phyloP scores from a whole-genome alignment of 2,888 invertebrate genomes.

The Abrostola tripartita region DNA sequence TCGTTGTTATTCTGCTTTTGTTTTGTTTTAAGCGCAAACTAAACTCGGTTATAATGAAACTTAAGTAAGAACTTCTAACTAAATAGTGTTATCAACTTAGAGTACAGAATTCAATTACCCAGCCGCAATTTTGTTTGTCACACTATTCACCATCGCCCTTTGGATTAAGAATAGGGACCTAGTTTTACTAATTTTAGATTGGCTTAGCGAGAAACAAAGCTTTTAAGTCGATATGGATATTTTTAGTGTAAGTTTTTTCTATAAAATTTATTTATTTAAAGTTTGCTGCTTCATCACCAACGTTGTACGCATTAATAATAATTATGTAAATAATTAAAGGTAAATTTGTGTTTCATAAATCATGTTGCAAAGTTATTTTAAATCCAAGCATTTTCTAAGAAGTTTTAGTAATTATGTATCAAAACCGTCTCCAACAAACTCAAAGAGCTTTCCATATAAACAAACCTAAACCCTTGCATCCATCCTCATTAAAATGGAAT shows the following conservation, averaged over 20 bases:
- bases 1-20: neutral
- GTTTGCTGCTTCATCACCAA: no score
- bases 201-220: no score
- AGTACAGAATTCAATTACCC: conserved; percentile 3
- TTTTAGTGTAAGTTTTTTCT: no score
- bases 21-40: neutral
- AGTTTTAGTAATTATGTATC: conserved; percentile 10
- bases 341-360: neutral
- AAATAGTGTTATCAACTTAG: neutral
- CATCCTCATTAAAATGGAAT: conserved; percentile 65
- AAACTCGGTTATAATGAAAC: no score
- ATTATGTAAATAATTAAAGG: neutral
- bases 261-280: no score
- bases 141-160: conserved; percentile 1
- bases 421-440: conserved; percentile 20
- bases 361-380: conserved; percentile 5
- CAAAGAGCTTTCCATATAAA: conserved; percentile 40
- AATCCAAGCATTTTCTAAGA: neutral
- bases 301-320: no score
- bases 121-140: neutral
- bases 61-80: neutral
- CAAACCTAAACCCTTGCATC: conserved; percentile 46
- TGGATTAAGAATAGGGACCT: neutral
- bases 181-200: no score
- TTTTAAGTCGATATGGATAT: no score